Base-by-base conservation (phyloP, 2,797 vertebrate species). In the Crenichthys baileyi region DNA sequence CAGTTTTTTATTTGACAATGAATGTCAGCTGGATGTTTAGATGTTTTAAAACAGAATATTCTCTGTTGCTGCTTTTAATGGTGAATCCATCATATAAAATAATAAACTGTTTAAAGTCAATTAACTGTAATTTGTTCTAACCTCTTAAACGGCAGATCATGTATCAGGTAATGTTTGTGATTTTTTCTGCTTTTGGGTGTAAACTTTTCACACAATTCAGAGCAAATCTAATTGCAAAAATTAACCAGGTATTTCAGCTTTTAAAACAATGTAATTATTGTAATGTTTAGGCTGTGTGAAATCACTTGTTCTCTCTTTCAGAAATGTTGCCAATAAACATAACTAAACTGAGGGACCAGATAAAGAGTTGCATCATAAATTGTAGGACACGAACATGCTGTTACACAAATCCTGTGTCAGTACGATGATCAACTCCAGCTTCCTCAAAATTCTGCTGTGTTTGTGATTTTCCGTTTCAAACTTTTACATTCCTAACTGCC, bases 381-480 rank as follows among this genome's bases (percentile, higher is more conserved):
- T 61, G 22, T 22, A 65, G 55, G 70, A 58, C 58, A 51, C 41
- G 29, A 75, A 77, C 24, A 41, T 26, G 46, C 41, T 75, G 78
- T 90, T 85, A 58, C 51, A 79, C 76, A 91, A 90, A 68, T 41
- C 73, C 29, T 31, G 36, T n/a, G 73, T 76, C 70, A 60, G 68
- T 26, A 44, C 22, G 31, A 39, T 50, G 61, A 26, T 76, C 48
- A 72, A 63, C 24, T 50, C 65, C 60, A 56, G 77, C 76, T 92
- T 91, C 81, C 85, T 78, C 15, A 70, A 44, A 71, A 78, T 75
- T 79, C 15, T 65, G 85, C 85, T 80, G 78, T 56, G 88, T 90
- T 81, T 82, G 85, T 48, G n/a, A 78, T 81, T 87, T 85, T 60
- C 12, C 26, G 12, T 48, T 16, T 53, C 68, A 18, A 0, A 73